Conservation (phyloP, 2,113 vertebrate genomes). For the Onychorhynchus coronatus region DNA sequence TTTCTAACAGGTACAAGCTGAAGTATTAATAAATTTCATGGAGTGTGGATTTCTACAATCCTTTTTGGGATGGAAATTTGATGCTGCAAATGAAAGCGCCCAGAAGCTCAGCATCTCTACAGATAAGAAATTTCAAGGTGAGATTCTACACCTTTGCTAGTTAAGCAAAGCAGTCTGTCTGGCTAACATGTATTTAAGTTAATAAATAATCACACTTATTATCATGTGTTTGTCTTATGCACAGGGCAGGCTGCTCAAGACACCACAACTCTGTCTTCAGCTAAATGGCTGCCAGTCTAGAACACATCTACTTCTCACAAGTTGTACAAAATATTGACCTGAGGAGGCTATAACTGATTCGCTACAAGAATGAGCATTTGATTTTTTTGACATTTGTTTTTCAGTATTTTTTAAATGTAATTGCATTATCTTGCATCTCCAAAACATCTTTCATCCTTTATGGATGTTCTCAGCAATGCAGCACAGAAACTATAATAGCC, state of each 20-base stretch:
- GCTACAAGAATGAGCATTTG: background rate
- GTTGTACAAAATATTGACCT: background rate
- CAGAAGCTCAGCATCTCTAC: background rate
- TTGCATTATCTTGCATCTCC: background rate
- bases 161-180: background rate
- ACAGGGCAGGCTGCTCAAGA: background rate
- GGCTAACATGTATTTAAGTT: background rate
- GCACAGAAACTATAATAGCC: background rate
- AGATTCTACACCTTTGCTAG: background rate
- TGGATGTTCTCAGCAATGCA: background rate
- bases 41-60: background rate
- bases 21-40: slow-evolving; percentile 28
- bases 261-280: background rate
- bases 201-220: background rate
- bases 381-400: background rate
- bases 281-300: background rate
- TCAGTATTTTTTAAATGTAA: background rate
- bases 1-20: background rate
- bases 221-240: background rate
- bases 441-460: background rate
- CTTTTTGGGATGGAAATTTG: background rate
- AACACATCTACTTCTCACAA: background rate
- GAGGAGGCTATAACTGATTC: background rate
- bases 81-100: background rate
- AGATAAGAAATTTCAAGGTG: background rate